A percentile compares a stretch with the other conserved stretches of the same genome.
These are phyloP conservation scores for Sisyra terminalis DNA, from an alignment of 2,888 invertebrate genomes.

Conservation along the genomic window DNA sequence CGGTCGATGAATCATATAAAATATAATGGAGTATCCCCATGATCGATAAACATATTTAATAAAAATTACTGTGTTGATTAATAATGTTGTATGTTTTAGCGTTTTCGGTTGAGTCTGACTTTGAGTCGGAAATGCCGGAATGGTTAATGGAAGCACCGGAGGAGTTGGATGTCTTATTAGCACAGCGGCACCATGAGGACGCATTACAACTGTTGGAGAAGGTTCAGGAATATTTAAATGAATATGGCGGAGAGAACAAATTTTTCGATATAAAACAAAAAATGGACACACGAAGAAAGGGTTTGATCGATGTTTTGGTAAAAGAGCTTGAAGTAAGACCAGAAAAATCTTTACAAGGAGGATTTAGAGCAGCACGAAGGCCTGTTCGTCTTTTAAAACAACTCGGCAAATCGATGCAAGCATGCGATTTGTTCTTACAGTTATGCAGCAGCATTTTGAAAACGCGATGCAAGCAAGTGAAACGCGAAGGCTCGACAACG, in stretches of 20 bases:
- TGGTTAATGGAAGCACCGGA: slow-evolving; percentile 87
- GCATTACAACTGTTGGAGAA: slow-evolving; percentile 69
- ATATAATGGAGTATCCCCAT: too few species aligned
- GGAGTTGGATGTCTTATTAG: slow-evolving; percentile 87
- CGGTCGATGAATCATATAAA: too few species aligned
- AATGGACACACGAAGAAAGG: slow-evolving; percentile 55
- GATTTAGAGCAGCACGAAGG: slow-evolving; percentile 66
- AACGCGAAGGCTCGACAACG: slow-evolving; percentile 62
- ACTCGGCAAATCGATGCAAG: slow-evolving; percentile 52
- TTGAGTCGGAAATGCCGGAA: slow-evolving; percentile 36
- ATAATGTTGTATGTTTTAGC: slow-evolving; percentile 6
- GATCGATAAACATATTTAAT: too few species aligned
- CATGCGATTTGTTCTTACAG: slow-evolving; percentile 66
- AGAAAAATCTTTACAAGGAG: slow-evolving; percentile 81
- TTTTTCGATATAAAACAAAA: slow-evolving; percentile 32
- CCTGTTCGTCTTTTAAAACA: slow-evolving; percentile 73
- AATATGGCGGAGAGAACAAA: slow-evolving; percentile 25
- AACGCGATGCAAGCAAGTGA: slow-evolving; percentile 64
- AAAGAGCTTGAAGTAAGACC: slow-evolving; percentile 80
- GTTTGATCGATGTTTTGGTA: slow-evolving; percentile 71
- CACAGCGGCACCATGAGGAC: slow-evolving; percentile 89
- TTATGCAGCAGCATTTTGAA: slow-evolving; percentile 69
- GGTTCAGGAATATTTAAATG: slow-evolving; percentile 35
- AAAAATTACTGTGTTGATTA: too few species aligned
- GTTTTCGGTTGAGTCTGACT: slow-evolving; percentile 14